These are phyloP conservation scores for Spea multiplicata DNA, from an alignment of 2,113 vertebrate genomes.

Conservation along the genomic window DNA sequence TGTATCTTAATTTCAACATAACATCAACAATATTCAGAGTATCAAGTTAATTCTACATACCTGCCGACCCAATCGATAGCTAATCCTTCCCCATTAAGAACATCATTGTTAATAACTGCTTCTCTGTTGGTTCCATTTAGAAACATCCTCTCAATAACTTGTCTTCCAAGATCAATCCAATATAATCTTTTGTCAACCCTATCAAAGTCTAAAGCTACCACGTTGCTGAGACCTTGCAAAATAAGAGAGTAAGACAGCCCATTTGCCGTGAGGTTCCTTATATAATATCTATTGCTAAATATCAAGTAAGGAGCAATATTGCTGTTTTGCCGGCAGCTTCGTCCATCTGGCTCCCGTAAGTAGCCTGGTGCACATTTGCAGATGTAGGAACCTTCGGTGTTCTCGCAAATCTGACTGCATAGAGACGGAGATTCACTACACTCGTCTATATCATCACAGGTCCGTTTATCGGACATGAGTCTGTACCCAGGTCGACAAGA, in stretches of 20 bases:
- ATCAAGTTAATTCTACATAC: constrained; percentile 50
- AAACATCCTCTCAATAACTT: constrained; percentile 90
- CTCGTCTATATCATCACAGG: constrained; percentile 90
- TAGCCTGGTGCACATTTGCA: constrained; percentile 94
- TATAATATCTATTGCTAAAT: constrained; percentile 97
- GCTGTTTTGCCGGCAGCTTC: constrained; percentile 93
- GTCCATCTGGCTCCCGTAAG: constrained; percentile 89
- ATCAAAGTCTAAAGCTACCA: constrained; percentile 92
- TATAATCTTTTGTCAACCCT: constrained; percentile 87
- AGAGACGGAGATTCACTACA: constrained; percentile 83
- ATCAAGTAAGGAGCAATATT: constrained; percentile 91
- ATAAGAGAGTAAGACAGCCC: constrained; percentile 88
- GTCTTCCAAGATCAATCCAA: constrained; percentile 86
- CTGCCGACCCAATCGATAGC: constrained; percentile 92
- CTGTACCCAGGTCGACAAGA: constrained; percentile 84
- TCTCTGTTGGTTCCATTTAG: constrained; percentile 86
- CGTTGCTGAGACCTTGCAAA: constrained; percentile 88
- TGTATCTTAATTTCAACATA: no score
- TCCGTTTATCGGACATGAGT: constrained; percentile 87
- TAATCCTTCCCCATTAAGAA: constrained; percentile 82
- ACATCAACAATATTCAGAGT: no score
- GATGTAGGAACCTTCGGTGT: constrained; percentile 86
- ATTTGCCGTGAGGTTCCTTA: constrained; percentile 89
- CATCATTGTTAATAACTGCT: constrained; percentile 73
- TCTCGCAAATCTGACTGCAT: constrained; percentile 96